phyloP scores from a whole-genome alignment of 2,797 vertebrate species.

The Sternarchorhynchus goeldii region DNA sequence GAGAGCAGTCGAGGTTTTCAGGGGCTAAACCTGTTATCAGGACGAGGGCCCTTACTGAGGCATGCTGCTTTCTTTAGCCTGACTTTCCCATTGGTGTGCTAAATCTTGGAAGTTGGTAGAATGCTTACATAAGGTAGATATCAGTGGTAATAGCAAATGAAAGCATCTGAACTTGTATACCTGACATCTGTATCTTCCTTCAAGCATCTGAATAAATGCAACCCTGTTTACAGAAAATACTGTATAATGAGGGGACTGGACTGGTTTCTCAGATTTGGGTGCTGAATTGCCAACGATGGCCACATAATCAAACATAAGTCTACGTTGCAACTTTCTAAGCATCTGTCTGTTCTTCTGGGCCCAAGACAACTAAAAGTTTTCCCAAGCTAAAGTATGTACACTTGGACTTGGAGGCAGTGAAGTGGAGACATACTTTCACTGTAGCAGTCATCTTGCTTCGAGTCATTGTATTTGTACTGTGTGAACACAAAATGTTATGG shows the following conservation, averaged over 20 bases:
- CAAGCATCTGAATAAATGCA: background rate
- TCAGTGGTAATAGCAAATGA: no score
- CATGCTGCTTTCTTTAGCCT: constrained; percentile 24
- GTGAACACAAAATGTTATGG: constrained; percentile 18
- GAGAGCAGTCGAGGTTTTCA: constrained; percentile 58
- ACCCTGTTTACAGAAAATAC: background rate
- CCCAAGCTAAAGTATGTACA: constrained; percentile 5
- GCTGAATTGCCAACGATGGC: background rate
- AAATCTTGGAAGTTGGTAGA: background rate
- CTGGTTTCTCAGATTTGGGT: background rate
- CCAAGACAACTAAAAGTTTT: constrained; percentile 23
- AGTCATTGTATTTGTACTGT: constrained; percentile 30
- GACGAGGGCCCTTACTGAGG: constrained; percentile 31
- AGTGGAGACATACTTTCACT: constrained; percentile 11
- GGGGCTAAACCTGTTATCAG: constrained; percentile 52
- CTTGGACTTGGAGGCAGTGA: constrained; percentile 5
- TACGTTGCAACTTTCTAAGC: background rate
- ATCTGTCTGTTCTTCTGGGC: constrained; percentile 9
- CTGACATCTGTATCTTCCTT: background rate
- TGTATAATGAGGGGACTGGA: no score
- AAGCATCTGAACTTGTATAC: background rate
- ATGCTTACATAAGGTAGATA: background rate
- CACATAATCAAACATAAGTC: background rate
- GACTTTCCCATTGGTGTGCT: background rate
- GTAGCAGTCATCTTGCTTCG: constrained; percentile 7